phyloP scores from a whole-genome alignment of 1,140 invertebrate species.

The Atta cephalotes region DNA sequence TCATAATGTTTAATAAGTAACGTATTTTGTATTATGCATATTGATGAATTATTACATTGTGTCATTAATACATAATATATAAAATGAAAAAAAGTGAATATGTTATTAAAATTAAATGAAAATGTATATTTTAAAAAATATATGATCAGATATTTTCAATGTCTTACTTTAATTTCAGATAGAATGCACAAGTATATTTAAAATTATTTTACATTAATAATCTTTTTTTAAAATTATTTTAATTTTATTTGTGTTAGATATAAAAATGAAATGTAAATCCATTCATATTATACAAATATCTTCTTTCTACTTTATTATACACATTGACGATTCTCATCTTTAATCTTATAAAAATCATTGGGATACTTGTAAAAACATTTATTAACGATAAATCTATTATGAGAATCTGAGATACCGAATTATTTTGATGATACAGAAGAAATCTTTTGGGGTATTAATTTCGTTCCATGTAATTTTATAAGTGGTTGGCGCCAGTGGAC shows the following conservation, averaged over 20 bases:
- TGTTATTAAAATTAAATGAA: background rate
- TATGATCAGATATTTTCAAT: background rate
- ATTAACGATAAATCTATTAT: slow-evolving; percentile 56
- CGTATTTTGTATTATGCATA: slow-evolving; percentile 6
- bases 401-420: slow-evolving; percentile 46
- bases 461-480: slow-evolving; percentile 56
- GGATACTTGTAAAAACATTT: slow-evolving; percentile 35
- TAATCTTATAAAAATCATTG: background rate
- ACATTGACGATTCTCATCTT: background rate
- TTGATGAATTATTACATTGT: background rate
- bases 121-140: background rate
- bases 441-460: slow-evolving; percentile 60
- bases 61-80: background rate
- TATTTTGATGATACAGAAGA: slow-evolving; percentile 61
- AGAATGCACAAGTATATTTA: background rate
- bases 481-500: slow-evolving; percentile 53
- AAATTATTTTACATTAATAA: slow-evolving; percentile 1
- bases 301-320: slow-evolving; percentile 15
- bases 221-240: background rate
- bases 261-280: background rate
- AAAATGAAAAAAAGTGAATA: background rate
- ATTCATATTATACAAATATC: background rate
- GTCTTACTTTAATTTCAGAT: background rate
- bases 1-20: slow-evolving; percentile 29
- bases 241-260: background rate